Conservation (phyloP, 2,113 vertebrate species). For the Neomonachus schauinslandi region DNA sequence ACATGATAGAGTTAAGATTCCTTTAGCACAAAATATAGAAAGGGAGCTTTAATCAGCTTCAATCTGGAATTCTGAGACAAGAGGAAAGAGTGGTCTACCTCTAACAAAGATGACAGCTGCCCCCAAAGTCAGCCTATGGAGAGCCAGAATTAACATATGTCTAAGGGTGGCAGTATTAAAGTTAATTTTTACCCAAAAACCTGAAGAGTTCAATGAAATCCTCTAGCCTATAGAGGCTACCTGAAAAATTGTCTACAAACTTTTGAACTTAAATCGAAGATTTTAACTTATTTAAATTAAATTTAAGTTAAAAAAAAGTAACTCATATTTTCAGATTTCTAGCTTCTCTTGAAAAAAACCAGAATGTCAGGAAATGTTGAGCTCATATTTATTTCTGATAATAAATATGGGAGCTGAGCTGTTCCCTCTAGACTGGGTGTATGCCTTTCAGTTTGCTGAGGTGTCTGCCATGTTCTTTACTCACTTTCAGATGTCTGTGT, state of each 20-base stretch:
- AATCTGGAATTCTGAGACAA: neutral
- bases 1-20: neutral
- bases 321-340: neutral
- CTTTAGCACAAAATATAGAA: neutral
- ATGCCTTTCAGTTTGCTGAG: neutral
- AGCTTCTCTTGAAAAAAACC: neutral
- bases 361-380: neutral
- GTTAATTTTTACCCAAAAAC: neutral
- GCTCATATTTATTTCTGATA: neutral
- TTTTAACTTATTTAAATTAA: neutral
- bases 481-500: neutral
- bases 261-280: neutral
- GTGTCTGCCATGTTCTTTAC: neutral
- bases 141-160: neutral
- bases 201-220: neutral
- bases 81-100: neutral
- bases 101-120: neutral
- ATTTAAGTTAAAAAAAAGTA: neutral
- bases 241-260: neutral
- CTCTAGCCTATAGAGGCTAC: neutral
- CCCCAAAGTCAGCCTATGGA: neutral
- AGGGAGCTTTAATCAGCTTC: neutral
- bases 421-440: neutral
- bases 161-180: neutral
- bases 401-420: neutral